Evolutionary conservation across 1,140 invertebrate genomes (phyloP), one percentile per base, ranked within the genome.

Genomic region (Trypoxylus dichotomus): DNA sequence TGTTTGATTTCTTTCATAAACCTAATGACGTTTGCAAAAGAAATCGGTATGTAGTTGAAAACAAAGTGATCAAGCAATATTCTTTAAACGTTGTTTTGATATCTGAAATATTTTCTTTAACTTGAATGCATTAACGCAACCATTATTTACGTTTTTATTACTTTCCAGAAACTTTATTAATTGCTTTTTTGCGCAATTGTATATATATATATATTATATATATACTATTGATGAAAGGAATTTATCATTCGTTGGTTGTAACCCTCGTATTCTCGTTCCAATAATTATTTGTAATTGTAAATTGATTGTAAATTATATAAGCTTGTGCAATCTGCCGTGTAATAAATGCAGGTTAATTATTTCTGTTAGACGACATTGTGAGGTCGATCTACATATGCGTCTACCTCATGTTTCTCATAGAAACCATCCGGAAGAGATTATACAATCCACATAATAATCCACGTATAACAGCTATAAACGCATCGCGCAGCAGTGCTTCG

Each of bases 261-360:
- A 25, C 25, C 7, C 24, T 13, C 60, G 10, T 37, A 8, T 63
- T 63, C 19, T 63, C 3, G 63, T 73, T 42, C 10, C 71, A 25
- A 21, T 73, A 73, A 73, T 73, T 32, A 73, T 13, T 73, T 32
- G 15, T 27, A 73, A 73, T 73, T 73, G 27, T n/a, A 73, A 73
- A 73, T 13, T 27, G 32, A 73, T 21, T 24, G 68, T 5, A 32
- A 27, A 71, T 15, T 24, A 27, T 71, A 71, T 24, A 27, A 71
- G 25, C 24, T 21, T 71, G 25, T 58, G 21, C 47, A 58, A 37
- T 37, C 5, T 37, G 32, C 1, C 32, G 47, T 58, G 15, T 58
- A 58, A 58, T 58, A 58, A 58, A 58, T 58, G 13, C 47, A 58
- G 47, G 47, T 2, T 58, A 58, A 58, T 58, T 13, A 21, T 58